A percentile compares a stretch with the other conserved stretches of the same genome.
Conservation (phyloP, 2,888 invertebrate genomes). For the Apodemia zela region DNA sequence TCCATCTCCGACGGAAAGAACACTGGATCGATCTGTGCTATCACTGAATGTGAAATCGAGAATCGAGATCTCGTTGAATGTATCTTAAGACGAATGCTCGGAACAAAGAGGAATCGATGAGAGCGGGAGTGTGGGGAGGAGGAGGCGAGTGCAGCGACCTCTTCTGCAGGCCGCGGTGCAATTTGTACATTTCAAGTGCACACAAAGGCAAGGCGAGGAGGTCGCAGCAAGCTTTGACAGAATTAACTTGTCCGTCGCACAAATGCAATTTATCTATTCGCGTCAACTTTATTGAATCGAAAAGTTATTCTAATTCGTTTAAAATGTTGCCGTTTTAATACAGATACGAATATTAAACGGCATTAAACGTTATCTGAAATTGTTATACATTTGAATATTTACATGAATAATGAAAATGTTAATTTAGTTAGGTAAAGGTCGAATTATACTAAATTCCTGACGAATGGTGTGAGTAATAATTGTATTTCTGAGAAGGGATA, state of each 20-base stretch:
- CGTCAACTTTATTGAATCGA: slow-evolving; percentile 69
- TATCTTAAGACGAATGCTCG: slow-evolving; percentile 74
- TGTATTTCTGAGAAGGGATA: no score
- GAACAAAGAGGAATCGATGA: slow-evolving; percentile 78
- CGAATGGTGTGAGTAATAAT: no score
- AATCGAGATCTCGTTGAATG: slow-evolving; percentile 68
- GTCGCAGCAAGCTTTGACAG: slow-evolving; percentile 76
- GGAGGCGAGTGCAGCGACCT: slow-evolving; percentile 69
- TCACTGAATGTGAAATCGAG: slow-evolving; percentile 68
- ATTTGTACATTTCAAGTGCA: slow-evolving; percentile 81
- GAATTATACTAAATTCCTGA: no score
- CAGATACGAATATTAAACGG: no score
- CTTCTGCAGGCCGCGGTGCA: slow-evolving; percentile 68
- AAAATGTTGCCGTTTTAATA: background rate
- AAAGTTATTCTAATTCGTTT: slow-evolving; percentile 16
- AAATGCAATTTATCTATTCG: slow-evolving; percentile 40
- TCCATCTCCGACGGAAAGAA: slow-evolving; percentile 40
- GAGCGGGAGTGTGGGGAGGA: slow-evolving; percentile 58
- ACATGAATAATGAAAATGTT: no score
- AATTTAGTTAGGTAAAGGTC: no score
- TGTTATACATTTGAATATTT: no score
- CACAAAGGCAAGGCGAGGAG: slow-evolving; percentile 76
- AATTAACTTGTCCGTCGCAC: slow-evolving; percentile 76
- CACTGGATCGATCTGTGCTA: slow-evolving; percentile 40
- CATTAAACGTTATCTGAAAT: no score